Evolutionary conservation across 2,113 vertebrate genomes (phyloP).

Genomic region (Anolis carolinensis): DNA sequence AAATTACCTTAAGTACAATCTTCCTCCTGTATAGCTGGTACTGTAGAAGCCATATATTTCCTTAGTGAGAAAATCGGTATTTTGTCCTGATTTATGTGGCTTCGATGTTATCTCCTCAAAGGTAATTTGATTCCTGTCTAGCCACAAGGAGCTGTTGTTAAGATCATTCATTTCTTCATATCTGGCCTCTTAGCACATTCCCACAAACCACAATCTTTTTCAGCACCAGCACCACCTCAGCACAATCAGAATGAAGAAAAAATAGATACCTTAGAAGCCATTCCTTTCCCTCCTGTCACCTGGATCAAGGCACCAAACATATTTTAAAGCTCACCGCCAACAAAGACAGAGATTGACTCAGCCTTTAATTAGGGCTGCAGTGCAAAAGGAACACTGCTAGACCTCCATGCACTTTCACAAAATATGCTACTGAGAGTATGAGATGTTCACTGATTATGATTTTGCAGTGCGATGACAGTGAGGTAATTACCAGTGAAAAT

Average conservation of each 20-base stretch:
- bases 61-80: neutral
- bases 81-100: constrained; percentile 34
- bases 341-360: constrained; percentile 30
- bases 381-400: constrained; percentile 9
- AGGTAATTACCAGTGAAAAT: constrained; percentile 40
- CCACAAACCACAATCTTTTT: neutral
- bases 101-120: constrained; percentile 19
- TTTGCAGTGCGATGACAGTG: neutral
- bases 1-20: neutral
- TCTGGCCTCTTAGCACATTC: neutral
- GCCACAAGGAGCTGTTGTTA: constrained; percentile 6
- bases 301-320: neutral
- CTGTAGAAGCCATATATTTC: constrained; percentile 14
- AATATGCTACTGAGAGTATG: fast-evolving
- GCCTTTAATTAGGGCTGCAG: constrained; percentile 25
- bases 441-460: neutral
- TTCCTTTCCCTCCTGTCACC: constrained; percentile 16
- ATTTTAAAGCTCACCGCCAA: constrained; percentile 33
- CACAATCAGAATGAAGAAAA: neutral
- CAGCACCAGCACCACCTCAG: neutral
- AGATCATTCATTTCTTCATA: neutral
- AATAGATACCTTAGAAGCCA: neutral
- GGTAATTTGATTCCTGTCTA: constrained; percentile 36
- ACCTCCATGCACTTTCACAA: neutral
- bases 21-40: neutral